phyloP scores from a whole-genome alignment of 92 coral and sea anemone genomes.

The Plumapathes pennacea region DNA sequence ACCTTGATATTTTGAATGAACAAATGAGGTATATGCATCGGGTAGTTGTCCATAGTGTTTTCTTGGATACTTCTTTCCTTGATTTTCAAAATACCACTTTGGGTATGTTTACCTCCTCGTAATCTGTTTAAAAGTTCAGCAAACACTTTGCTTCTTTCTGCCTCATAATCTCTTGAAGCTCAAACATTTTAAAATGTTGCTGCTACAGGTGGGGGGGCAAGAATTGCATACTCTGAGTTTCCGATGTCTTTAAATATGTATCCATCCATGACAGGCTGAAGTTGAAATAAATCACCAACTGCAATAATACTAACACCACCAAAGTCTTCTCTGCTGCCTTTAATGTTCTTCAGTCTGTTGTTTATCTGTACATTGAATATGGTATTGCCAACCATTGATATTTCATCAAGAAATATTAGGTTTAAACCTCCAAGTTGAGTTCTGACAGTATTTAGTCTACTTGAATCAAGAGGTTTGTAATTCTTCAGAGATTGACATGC shows the following conservation, averaged over 20 bases:
- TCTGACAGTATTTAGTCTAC: constrained; percentile 36
- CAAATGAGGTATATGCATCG: too few relatives aligned
- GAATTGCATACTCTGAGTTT: too few relatives aligned
- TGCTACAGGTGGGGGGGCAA: too few relatives aligned
- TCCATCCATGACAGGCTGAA: background rate
- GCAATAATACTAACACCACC: constrained; percentile 10
- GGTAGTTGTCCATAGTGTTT: background rate
- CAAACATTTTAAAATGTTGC: constrained; percentile 36
- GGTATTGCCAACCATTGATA: too few relatives aligned
- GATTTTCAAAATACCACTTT: constrained; percentile 8
- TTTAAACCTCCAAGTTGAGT: constrained; percentile 21
- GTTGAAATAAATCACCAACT: background rate
- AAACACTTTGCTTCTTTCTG: constrained; percentile 26
- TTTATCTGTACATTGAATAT: too few relatives aligned
- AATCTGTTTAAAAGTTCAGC: constrained; percentile 22
- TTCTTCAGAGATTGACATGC: constrained; percentile 12
- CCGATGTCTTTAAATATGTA: constrained; percentile 25
- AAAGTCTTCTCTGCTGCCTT: too few relatives aligned
- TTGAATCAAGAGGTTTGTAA: constrained; percentile 42
- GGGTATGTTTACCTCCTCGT: too few relatives aligned
- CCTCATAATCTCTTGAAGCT: constrained; percentile 29
- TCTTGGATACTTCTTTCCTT: constrained; percentile 1
- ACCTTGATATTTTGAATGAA: constrained; percentile 6
- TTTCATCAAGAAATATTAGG: constrained; percentile 41
- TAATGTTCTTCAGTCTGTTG: too few relatives aligned